Evolutionary conservation across 2,888 invertebrate genomes (phyloP), one percentile per base, ranked within the genome.

Genomic region (Aquatica leii): DNA sequence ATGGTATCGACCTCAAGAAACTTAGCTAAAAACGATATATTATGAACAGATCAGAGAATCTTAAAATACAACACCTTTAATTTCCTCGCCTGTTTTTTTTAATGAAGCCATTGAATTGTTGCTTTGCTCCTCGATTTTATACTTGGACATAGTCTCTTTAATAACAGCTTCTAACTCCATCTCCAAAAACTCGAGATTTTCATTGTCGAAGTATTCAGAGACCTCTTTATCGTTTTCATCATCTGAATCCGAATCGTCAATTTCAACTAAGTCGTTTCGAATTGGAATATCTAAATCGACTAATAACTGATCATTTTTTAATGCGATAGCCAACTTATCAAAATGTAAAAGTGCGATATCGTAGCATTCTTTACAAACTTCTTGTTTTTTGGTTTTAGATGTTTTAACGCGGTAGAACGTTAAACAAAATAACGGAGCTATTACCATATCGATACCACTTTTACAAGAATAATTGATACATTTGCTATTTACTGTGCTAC

Each of bases 381-480:
- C 80, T 56, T 81, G 81, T 15, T 74, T 74, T 31, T 75, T 74
- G 31, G 75, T 78, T 6, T 76, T 72, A n/a, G 76, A 75, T 50
- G 73, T 70, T 61, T 81, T 80, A 0, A 83, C 79, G 17, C 82
- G 76, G 70, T 78, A 84, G 67, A 81, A 83, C 0, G 81, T 78
- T 1, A 82, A 69, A 64, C 80, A 81, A 62, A 80, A 80, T 37
- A 74, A 73, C 11, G 80, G 83, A 14, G 87, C 86, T 0, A 80
- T 79, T 1, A 78, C 77, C 73, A 84, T 80, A 31, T 82, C 76
- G 1, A 77, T 5, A 5, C 82, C 83, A 21, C 84, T 84, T 0
- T 71, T 69, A 71, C 89, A 89, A 8, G 77, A 74, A 35, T 83
- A 83, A 77, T 89, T 89, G 5, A 89, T 82, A 68, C 89, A 89